Percentiles rank a stretch among this genome's conserved stretches.
These are phyloP conservation scores for Bungarus multicinctus DNA, from an alignment of 2,113 vertebrate species.

Conservation along the genomic window DNA sequence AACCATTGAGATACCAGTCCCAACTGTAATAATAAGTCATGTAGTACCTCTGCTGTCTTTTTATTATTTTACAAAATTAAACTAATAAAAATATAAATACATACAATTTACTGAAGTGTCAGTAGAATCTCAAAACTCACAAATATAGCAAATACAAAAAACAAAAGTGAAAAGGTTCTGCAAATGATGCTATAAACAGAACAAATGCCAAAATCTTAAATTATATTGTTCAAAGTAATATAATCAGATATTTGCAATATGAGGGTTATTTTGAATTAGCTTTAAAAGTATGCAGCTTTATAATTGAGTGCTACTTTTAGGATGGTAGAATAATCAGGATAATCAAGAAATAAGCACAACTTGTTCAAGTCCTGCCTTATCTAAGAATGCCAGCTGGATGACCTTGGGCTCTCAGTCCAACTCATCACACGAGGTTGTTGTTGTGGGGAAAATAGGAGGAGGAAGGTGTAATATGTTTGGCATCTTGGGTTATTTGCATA, in stretches of 20 bases:
- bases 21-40: not conserved
- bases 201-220: not conserved
- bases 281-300: not conserved
- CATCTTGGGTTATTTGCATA: not conserved
- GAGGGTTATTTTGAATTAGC: not conserved
- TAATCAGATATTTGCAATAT: not conserved
- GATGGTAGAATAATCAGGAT: not conserved
- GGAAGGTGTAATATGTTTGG: not conserved
- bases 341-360: not conserved
- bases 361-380: not conserved
- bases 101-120: not conserved
- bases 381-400: not conserved
- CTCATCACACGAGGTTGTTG: not conserved
- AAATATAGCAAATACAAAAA: not conserved
- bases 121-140: not conserved
- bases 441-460: not conserved
- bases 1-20: not conserved
- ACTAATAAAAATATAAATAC: not conserved
- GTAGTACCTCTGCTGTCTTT: not conserved
- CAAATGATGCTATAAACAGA: not conserved
- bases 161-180: not conserved
- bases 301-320: not conserved
- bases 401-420: not conserved
- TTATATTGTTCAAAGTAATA: not conserved
- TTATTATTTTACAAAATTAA: not conserved